phyloP scores from a whole-genome alignment of 2,888 invertebrate genomes.

The Eilema griseolum region DNA sequence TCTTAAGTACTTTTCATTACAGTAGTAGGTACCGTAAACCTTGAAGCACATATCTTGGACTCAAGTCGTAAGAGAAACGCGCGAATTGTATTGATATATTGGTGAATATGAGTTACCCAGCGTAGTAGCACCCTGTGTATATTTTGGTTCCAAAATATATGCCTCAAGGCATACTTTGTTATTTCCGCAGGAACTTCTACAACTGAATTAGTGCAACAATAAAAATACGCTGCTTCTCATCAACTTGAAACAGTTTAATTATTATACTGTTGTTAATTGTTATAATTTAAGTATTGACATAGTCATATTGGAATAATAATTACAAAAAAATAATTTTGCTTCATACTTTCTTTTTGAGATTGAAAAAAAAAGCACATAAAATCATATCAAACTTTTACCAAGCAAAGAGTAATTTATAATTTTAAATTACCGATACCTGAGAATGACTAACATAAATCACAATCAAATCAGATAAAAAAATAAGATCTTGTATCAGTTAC shows the following conservation, averaged over 20 bases:
- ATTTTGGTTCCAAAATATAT: no score
- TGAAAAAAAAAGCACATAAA: background rate
- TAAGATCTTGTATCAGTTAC: background rate
- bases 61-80: no score
- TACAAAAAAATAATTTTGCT: background rate
- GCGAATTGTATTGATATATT: no score
- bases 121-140: no score
- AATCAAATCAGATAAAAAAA: background rate
- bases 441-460: background rate
- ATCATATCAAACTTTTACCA: conserved; percentile 1
- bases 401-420: background rate
- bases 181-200: background rate
- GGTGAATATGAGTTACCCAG: no score
- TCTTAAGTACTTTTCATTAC: background rate
- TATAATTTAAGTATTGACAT: background rate
- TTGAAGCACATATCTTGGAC: no score
- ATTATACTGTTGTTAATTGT: background rate
- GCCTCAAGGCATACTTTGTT: no score
- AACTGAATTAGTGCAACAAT: background rate
- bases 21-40: no score
- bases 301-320: background rate
- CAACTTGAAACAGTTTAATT: background rate
- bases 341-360: background rate
- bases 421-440: background rate
- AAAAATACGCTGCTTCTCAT: background rate